Conservation (phyloP, 2,113 vertebrate species). For the Cyphomyrus plagiostoma region DNA sequence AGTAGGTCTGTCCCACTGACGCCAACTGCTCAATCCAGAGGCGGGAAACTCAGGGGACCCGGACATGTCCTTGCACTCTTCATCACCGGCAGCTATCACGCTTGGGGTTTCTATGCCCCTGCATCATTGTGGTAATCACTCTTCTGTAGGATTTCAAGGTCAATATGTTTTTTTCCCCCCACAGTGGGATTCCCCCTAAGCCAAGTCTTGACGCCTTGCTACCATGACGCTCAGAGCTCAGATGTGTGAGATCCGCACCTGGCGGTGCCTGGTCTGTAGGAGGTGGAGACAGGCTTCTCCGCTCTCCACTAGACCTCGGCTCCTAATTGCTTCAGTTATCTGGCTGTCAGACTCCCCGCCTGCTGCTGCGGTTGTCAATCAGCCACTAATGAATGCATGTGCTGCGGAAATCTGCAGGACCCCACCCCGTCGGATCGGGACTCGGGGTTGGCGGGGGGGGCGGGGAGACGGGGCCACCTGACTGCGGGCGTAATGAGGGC, state of each 20-base stretch:
- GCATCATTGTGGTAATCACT: neutral
- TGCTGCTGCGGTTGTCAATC: neutral
- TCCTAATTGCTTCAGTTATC: neutral
- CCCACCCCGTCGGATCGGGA: neutral
- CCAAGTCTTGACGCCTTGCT: neutral
- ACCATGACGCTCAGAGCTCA: neutral
- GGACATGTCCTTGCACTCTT: neutral
- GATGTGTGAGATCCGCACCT: neutral
- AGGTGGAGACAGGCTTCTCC: neutral
- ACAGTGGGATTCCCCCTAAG: neutral
- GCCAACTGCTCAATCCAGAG: neutral
- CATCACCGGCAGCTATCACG: neutral
- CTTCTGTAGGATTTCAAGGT: neutral
- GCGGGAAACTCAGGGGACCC: neutral
- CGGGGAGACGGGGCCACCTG: neutral
- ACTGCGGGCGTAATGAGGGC: neutral
- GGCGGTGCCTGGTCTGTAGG: neutral
- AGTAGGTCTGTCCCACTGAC: neutral
- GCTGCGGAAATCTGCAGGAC: neutral
- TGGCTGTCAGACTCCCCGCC: neutral
- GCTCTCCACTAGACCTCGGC: neutral
- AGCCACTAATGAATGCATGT: neutral
- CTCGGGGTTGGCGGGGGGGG: neutral
- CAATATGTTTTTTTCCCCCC: neutral
- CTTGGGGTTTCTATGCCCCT: neutral